A percentile compares a stretch with the other conserved stretches of the same genome.
Evolutionary conservation across 2,888 invertebrate species (phyloP).

Genomic region (Caenorhabditis zanzibari): DNA sequence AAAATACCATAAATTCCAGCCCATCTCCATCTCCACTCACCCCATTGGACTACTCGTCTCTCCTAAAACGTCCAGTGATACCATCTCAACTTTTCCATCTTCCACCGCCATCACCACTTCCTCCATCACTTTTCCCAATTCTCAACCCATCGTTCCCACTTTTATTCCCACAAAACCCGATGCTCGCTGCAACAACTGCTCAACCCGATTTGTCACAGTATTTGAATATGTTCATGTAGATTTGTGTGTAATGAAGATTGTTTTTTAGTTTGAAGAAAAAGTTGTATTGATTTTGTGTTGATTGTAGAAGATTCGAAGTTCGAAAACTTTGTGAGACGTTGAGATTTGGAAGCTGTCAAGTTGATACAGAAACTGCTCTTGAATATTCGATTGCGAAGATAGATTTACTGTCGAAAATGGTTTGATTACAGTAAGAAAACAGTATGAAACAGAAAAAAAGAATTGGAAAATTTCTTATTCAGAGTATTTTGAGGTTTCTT

Average conservation of each 20-base stretch:
- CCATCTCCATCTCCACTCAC: conserved; percentile 1
- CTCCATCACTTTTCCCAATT: conserved; percentile 35
- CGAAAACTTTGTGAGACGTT: too few relatives aligned
- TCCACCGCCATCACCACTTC: conserved; percentile 17
- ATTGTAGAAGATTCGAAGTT: background rate
- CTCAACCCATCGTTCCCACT: conserved; percentile 27
- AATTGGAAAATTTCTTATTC: too few relatives aligned
- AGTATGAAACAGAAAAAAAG: too few relatives aligned
- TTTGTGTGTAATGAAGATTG: background rate
- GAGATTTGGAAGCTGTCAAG: too few relatives aligned
- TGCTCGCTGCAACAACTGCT: conserved; percentile 20
- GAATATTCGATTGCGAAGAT: too few relatives aligned
- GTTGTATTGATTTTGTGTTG: background rate
- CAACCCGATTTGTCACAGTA: conserved; percentile 42
- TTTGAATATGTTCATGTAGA: conserved; percentile 47
- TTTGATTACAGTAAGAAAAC: too few relatives aligned
- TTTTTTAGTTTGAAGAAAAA: too few relatives aligned
- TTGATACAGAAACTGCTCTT: too few relatives aligned
- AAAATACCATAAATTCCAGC: conserved; percentile 1
- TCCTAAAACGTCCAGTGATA: conserved; percentile 32
- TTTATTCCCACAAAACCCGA: conserved; percentile 34
- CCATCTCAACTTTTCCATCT: conserved; percentile 40
- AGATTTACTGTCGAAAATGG: too few relatives aligned
- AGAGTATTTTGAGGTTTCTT: too few relatives aligned
- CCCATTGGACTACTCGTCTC: conserved; percentile 13